Conservation (phyloP, 92 coral and sea anemone genomes). For the Umimayanthus chanpuru region DNA sequence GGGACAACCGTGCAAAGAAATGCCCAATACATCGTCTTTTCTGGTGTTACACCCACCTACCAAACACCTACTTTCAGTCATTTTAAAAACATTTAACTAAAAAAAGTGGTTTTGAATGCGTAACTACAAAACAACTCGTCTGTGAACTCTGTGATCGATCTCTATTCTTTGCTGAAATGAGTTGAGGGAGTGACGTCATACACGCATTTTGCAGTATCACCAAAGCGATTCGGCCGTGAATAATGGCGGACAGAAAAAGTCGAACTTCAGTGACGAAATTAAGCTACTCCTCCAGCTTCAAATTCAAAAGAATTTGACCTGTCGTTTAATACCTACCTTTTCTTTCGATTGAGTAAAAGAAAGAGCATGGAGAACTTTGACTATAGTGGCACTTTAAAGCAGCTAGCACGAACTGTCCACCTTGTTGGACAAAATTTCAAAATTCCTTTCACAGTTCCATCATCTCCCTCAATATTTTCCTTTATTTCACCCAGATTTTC, state of each 20-base stretch:
- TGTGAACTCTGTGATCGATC: neutral
- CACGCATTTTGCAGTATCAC: neutral
- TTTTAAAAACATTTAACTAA: neutral
- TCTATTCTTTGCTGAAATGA: neutral
- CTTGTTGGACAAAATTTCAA: slow-evolving; percentile 51
- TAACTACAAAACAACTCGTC: no score
- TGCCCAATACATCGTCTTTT: neutral
- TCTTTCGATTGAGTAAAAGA: slow-evolving; percentile 14
- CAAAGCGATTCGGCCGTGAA: no score
- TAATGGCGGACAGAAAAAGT: slow-evolving; percentile 5
- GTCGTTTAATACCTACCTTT: neutral
- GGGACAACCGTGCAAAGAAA: neutral
- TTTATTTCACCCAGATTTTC: slow-evolving; percentile 63
- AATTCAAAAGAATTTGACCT: neutral
- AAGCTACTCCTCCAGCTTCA: slow-evolving; percentile 2
- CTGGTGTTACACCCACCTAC: neutral
- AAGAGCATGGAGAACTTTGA: no score
- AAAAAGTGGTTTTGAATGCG: neutral
- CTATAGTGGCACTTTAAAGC: no score
- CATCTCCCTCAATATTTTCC: slow-evolving; percentile 44
- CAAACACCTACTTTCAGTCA: slow-evolving; percentile 22
- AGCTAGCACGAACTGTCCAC: slow-evolving; percentile 46
- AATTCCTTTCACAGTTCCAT: slow-evolving; percentile 28
- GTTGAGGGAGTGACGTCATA: slow-evolving; percentile 36
- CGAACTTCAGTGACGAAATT: neutral